Conservation (phyloP, 2,888 invertebrate species). For the Sialis lutaria region DNA sequence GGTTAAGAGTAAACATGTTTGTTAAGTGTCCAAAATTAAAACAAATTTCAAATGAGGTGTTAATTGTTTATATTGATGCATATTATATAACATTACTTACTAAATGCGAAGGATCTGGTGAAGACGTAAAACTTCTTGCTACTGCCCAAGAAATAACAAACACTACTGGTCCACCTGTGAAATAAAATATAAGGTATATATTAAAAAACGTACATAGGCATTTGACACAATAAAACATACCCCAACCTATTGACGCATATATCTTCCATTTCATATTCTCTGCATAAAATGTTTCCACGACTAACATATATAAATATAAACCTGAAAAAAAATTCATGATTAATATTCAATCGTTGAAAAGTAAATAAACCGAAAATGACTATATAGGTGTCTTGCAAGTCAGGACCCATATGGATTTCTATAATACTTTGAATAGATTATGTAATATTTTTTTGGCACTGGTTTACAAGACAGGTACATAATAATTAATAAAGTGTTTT, state of each 20-base stretch:
- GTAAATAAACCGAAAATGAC: too few relatives aligned
- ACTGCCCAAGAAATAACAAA: constrained; percentile 37
- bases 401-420: too few relatives aligned
- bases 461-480: too few relatives aligned
- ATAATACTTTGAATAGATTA: too few relatives aligned
- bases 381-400: too few relatives aligned
- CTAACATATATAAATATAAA: constrained; percentile 70
- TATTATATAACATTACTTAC: background rate
- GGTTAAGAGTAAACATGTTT: too few relatives aligned
- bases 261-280: constrained; percentile 71
- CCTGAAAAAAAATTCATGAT: constrained; percentile 32
- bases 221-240: constrained; percentile 25
- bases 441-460: too few relatives aligned
- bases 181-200: background rate
- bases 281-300: constrained; percentile 71
- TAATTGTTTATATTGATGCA: too few relatives aligned
- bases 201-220: background rate
- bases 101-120: constrained; percentile 12
- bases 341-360: too few relatives aligned
- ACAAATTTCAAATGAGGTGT: too few relatives aligned
- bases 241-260: constrained; percentile 74
- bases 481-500: too few relatives aligned
- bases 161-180: constrained; percentile 33
- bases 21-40: too few relatives aligned
- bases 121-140: constrained; percentile 25